Evolutionary conservation across 2,113 vertebrate genomes (phyloP), one percentile per base, ranked within the genome.

Genomic region (Calyptomena viridis): DNA sequence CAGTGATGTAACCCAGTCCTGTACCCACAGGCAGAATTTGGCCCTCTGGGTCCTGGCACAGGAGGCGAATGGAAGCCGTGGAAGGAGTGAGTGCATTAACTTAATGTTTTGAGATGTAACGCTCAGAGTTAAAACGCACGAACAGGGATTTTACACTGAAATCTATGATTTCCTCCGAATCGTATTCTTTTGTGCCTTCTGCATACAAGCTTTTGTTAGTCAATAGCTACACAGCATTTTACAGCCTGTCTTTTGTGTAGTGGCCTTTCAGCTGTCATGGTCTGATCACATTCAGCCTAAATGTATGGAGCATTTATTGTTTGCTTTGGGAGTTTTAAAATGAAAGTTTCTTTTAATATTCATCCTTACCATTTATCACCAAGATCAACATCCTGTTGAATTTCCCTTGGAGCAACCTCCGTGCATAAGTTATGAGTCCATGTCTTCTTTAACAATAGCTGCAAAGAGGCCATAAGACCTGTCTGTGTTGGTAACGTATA

Each of bases 251-350:
- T 95, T 90, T 96, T 95, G 86, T 92, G n/a, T 69, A 35, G 44
- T 35, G 69, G 76, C 85, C 56, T 96, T 97, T 96, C 92, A 97
- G 83, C 60, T 94, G 90, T 92, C 85, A 46, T 68, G 52, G 52
- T 93, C 80, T 75, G 62, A 96, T 89, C 79, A 55, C 92, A 58
- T 83, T 87, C 85, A 86, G 40, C 53, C 24, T 49, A 49, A 64
- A 95, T 58, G 86, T 90, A 84, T 86, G 83, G 82, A 93, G 17
- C 60, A 87, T 78, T 92, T 96, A 64, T 46, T 87, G 76, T 93
- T 92, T 92, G 86, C 52, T 75, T 75, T 62, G 37, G 71, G 73
- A 89, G 18, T 40, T 88, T 95, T 86, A 81, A 6, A 92, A 92
- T 50, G 58, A 80, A 89, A 0, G 1, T 90, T 96, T 92, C 49